Evolutionary conservation across 2,113 vertebrate species (phyloP).

Genomic region (Thomomys bottae): DNA sequence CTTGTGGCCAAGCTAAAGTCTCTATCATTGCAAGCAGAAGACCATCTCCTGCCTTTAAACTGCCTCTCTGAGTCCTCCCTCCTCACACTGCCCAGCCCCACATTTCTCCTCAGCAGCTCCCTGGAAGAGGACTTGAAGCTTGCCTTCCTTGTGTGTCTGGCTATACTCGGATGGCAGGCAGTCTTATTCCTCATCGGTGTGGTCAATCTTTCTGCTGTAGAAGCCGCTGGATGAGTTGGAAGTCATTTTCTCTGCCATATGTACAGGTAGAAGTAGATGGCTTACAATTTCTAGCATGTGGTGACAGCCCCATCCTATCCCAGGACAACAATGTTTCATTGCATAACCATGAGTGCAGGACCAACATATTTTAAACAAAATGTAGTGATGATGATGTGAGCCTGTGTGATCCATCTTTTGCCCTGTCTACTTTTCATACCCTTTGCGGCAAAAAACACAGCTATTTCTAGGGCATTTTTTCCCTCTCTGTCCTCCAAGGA

Average conservation of each 20-base stretch:
- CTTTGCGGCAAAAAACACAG: conserved; percentile 1
- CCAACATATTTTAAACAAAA: neutral
- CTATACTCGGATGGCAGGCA: conserved; percentile 45
- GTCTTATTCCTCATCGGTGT: conserved; percentile 78
- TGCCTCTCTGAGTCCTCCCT: rapidly evolving
- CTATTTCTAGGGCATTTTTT: neutral
- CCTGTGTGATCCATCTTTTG: conserved; percentile 51
- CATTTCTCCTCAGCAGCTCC: too few species aligned
- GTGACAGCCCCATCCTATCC: conserved; percentile 72
- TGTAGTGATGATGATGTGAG: neutral
- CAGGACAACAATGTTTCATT: conserved; percentile 40
- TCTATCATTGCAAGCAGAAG: neutral
- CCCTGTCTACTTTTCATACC: conserved; percentile 41
- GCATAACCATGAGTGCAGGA: conserved; percentile 69
- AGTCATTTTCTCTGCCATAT: conserved; percentile 81
- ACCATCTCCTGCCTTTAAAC: neutral
- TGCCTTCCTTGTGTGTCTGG: conserved; percentile 57
- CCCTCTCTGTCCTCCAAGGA: neutral
- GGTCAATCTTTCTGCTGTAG: conserved; percentile 83
- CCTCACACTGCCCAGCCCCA: neutral
- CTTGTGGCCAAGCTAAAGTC: neutral
- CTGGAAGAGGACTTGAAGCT: rapidly evolving
- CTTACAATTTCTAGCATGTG: conserved; percentile 82
- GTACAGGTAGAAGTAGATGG: conserved; percentile 78
- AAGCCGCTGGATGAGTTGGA: conserved; percentile 81